Evolutionary conservation across 2,888 invertebrate genomes (phyloP), one percentile per base, ranked within the genome.

Genomic region (Platycheirus albimanus): DNA sequence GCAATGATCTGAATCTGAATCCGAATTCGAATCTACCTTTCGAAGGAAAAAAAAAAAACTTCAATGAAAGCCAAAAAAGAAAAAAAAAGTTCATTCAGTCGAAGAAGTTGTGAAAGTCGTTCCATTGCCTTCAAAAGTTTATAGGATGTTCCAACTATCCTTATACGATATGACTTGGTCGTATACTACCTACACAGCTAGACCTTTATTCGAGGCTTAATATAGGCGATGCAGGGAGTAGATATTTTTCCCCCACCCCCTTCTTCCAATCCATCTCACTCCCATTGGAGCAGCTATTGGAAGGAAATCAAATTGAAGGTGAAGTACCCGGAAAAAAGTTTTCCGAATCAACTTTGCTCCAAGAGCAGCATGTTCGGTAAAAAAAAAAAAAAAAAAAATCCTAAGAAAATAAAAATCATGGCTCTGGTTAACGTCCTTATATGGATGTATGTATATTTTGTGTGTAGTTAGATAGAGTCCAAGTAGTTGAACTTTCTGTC

Each of bases 261-360:
- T 15, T n/a, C n/a, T n/a, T n/a, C 19, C 15, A 3, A 10, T 17
- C 58, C 0, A 15, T 30, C 7, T 30, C 49, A 28, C 54, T 45
- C 49, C 24, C 24, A 24, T 24, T 6, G 24, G 3, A 24, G 3
- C 7, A 33, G 1, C 51, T 63, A 56, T 30, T 30, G 43, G 24
- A 54, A 69, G 20, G 63, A 69, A 78, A 72, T 83, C 78, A 83
- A 78, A 83, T 74, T 74, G 78, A 74, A 83, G 83, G 72, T 78
- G 72, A 78, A 83, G 83, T 69, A 43, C 45, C 69, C 63, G 78
- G 78, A 74, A 78, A 78, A 83, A 83, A 78, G 58, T 83, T 78
- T 78, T 58, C 43, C 78, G 78, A 83, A 83, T 78, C 78, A 74
- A 72, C 78, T 78, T 49, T 19, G 58, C 8, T 70, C 69, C 28